A percentile compares a stretch with the other conserved stretches of the same genome.
Evolutionary conservation across 2,888 invertebrate species (phyloP).

Genomic region (Ophonus ardosiacus): DNA sequence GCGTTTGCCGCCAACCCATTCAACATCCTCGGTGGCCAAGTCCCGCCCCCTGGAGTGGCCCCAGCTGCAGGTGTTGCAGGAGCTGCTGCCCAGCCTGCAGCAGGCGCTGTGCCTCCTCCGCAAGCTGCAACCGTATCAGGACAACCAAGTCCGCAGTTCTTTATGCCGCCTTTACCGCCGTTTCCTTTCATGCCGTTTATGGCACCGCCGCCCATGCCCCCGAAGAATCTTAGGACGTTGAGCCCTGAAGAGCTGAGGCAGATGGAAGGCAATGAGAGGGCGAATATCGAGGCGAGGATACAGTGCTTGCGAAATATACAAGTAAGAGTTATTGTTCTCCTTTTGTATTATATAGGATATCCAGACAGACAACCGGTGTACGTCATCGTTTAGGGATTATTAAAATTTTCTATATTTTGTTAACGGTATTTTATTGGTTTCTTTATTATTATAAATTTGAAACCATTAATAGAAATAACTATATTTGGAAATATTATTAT

Average conservation of each 20-base stretch:
- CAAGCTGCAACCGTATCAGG: not conserved
- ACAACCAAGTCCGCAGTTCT: slow-evolving; percentile 69
- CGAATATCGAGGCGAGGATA: slow-evolving; percentile 93
- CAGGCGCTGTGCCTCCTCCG: not conserved
- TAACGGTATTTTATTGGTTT: no score
- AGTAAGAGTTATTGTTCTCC: slow-evolving; percentile 67
- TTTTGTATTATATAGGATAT: not conserved
- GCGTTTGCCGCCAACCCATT: slow-evolving; percentile 40
- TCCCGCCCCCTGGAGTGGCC: not conserved
- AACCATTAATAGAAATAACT: no score
- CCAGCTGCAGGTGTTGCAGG: not conserved
- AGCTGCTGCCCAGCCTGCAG: not conserved
- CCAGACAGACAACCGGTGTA: no score
- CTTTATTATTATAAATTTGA: no score
- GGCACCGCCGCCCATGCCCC: slow-evolving; percentile 87
- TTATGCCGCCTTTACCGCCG: slow-evolving; percentile 76
- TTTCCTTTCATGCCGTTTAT: slow-evolving; percentile 78
- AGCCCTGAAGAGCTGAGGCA: slow-evolving; percentile 89
- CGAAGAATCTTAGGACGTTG: slow-evolving; percentile 85
- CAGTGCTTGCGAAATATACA: slow-evolving; percentile 86
- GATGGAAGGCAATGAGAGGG: slow-evolving; percentile 93
- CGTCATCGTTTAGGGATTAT: no score
- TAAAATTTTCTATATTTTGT: no score
- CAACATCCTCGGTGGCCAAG: not conserved
- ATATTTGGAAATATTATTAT: no score